Evolutionary conservation across 2,888 invertebrate genomes (phyloP), one percentile per base, ranked within the genome.

Genomic region (Chorisops tibialis): DNA sequence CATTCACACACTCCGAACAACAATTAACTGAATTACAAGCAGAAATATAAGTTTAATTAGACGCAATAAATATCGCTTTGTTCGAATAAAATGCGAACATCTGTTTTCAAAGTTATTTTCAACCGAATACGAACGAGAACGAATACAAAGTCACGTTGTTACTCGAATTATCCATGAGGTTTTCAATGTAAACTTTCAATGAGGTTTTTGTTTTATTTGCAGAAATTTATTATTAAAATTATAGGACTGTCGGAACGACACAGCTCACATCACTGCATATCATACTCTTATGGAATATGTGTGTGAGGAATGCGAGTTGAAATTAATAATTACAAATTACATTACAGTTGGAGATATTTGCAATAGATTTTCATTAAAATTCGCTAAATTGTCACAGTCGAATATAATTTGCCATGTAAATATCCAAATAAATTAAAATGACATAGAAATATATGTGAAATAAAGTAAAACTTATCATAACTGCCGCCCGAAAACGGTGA

Each of bases 1-100:
- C 41, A 45, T 11, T 18, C 16, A 18, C 18, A 45, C 45, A 19
- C 18, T 18, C 16, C 18, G 16, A 11, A 24, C n/a, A 48, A 48
- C 48, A 48, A 48, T 48, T 16, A 48, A 48, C 48, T 48, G 48
- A 24, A 39, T 39, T 52, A 21, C 51, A 52, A 38, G 38, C 38
- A 52, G 51, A 52, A 52, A 37, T 38, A 52, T 52, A 52, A 52
- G 51, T 52, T 52, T 38, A 52, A 38, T 52, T 52, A 52, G 51
- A 52, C 51, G 51, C 39, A 52, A 38, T 52, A 52, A 52, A 52
- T 52, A 52, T 38, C 38, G 51, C 51, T 52, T 52, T 52, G 51
- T 52, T 52, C 51, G 51, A 52, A 52, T 52, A 52, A 52, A 38
- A 39, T 38, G 51, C 39, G 51, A 37, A 52, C 51, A 52, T 52